phyloP scores from a whole-genome alignment of 2,113 vertebrate genomes.

The Heterotis niloticus region DNA sequence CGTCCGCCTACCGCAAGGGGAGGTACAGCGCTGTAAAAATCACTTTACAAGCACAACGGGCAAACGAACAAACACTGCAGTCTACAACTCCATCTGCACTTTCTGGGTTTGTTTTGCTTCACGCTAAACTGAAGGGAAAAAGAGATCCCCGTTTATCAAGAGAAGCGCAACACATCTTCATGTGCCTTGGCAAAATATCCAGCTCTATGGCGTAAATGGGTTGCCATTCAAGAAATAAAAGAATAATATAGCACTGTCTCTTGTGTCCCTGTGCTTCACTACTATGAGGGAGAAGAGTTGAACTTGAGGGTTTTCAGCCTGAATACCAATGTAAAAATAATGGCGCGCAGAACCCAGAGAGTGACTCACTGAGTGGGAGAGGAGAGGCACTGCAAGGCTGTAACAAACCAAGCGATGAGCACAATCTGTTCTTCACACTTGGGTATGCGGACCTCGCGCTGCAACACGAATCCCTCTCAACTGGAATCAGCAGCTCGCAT shows the following conservation, averaged over 20 bases:
- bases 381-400: not conserved
- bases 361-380: not conserved
- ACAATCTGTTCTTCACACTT: conserved; percentile 16
- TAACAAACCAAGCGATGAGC: not conserved
- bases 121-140: no score
- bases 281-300: not conserved
- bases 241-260: not conserved
- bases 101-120: no score
- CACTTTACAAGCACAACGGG: not conserved
- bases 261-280: not conserved
- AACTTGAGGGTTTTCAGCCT: not conserved
- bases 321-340: not conserved
- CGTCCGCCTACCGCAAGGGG: not conserved
- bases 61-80: no score
- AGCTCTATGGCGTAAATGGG: no score
- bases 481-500: not conserved
- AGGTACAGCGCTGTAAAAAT: not conserved
- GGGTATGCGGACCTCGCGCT: not conserved
- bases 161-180: no score
- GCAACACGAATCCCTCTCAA: not conserved
- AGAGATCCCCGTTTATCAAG: no score
- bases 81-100: no score
- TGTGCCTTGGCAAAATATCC: no score
- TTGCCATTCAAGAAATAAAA: no score
- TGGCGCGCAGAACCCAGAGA: not conserved